Evolutionary conservation across 37 sponge, comb jelly and placozoan species (phyloP).

Genomic region (Halichondria panicea): DNA sequence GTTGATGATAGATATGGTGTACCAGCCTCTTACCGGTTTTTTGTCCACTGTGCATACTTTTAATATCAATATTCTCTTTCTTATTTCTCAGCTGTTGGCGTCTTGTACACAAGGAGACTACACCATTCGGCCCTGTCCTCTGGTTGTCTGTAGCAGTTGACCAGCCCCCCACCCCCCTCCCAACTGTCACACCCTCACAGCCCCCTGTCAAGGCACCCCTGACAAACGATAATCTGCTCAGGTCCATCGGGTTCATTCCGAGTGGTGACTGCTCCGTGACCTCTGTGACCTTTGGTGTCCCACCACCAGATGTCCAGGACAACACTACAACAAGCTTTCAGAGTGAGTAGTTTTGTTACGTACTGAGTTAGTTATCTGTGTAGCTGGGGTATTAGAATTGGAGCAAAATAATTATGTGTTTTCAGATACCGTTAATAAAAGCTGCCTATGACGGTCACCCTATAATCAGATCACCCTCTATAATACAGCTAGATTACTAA

Average conservation of each 20-base stretch:
- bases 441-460: too few relatives aligned
- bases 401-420: too few relatives aligned
- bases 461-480: too few relatives aligned
- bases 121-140: slow-evolving; percentile 64
- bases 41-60: too few relatives aligned
- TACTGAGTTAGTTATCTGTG: too few relatives aligned
- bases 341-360: too few relatives aligned
- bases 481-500: too few relatives aligned
- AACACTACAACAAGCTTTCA: neutral
- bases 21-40: too few relatives aligned
- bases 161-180: neutral
- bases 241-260: slow-evolving; percentile 29
- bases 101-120: slow-evolving; percentile 46
- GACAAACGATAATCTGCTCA: slow-evolving; percentile 31
- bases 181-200: neutral
- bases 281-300: neutral
- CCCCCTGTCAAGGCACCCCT: neutral
- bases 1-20: too few relatives aligned
- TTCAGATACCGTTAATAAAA: too few relatives aligned
- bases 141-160: slow-evolving; percentile 50
- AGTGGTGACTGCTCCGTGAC: neutral
- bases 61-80: too few relatives aligned
- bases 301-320: neutral
- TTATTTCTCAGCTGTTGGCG: slow-evolving; percentile 45
- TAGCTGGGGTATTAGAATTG: too few relatives aligned